These are phyloP conservation scores for Linyphia triangularis DNA, from an alignment of 2,888 invertebrate genomes.

Conservation along the genomic window DNA sequence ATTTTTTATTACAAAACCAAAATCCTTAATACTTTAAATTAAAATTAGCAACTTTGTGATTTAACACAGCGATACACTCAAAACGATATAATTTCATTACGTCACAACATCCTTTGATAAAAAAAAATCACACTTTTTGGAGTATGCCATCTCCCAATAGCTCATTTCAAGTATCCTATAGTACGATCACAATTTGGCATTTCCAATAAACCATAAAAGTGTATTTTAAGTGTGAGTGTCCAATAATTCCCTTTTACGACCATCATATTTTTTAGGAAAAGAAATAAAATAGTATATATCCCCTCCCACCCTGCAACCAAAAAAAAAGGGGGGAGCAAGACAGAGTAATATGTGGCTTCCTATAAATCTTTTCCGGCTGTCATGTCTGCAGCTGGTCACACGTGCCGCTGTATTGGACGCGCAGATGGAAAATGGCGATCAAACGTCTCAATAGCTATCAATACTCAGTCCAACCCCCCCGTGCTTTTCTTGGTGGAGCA, in stretches of 20 bases:
- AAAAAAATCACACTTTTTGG: not conserved
- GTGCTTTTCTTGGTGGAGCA: constrained; percentile 11
- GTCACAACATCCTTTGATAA: no score
- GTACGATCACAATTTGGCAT: not conserved
- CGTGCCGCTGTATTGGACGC: constrained; percentile 61
- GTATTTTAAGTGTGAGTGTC: constrained; percentile 3
- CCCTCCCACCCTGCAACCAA: not conserved
- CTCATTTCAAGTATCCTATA: not conserved
- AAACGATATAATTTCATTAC: no score
- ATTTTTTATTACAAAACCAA: no score
- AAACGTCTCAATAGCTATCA: constrained; percentile 74
- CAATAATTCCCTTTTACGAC: constrained; percentile 19
- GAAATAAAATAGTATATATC: constrained; percentile 33
- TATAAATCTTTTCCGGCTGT: constrained; percentile 74
- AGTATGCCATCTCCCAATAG: not conserved
- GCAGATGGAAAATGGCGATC: constrained; percentile 75
- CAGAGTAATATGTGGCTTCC: constrained; percentile 73
- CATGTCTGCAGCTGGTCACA: constrained; percentile 72
- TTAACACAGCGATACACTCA: no score
- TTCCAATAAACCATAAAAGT: not conserved
- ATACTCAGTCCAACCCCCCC: constrained; percentile 40
- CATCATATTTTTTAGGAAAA: constrained; percentile 19
- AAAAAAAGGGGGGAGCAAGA: constrained; percentile 19
- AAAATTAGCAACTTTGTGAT: no score
- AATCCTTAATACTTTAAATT: no score